A percentile compares a stretch with the other conserved stretches of the same genome.
phyloP scores from a whole-genome alignment of 2,888 invertebrate genomes.

The Diarsia dahlii region DNA sequence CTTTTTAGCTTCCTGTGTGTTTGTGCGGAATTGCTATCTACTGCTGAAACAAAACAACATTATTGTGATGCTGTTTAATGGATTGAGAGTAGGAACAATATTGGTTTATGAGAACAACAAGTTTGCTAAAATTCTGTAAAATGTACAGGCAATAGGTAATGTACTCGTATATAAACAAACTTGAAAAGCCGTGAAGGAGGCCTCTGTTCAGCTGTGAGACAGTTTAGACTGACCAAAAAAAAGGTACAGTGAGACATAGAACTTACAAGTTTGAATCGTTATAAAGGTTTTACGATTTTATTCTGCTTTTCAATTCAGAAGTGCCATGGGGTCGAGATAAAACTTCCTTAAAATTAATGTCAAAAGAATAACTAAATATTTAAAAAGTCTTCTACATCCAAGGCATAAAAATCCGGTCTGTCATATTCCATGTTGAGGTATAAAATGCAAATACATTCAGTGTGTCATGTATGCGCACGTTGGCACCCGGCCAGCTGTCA shows the following conservation, averaged over 20 bases:
- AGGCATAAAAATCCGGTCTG: not conserved
- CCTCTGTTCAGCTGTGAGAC: too few species aligned
- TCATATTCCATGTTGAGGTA: not conserved
- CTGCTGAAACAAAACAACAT: not conserved
- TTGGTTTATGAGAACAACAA: not conserved
- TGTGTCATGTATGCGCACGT: not conserved
- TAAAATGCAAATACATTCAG: conserved; percentile 11
- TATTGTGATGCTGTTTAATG: too few species aligned
- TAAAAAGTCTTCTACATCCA: not conserved
- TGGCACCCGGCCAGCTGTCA: conserved; percentile 38
- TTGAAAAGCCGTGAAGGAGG: too few species aligned
- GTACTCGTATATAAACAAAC: too few species aligned
- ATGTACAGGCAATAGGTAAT: too few species aligned
- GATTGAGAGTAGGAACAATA: not conserved
- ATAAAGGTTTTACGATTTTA: not conserved
- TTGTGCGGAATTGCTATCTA: too few species aligned
- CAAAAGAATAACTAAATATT: not conserved
- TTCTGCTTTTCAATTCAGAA: not conserved
- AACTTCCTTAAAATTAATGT: not conserved
- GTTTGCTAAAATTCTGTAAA: not conserved
- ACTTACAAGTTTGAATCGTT: not conserved
- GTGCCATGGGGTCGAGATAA: too few species aligned
- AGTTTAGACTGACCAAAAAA: too few species aligned
- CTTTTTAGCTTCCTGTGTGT: not conserved
- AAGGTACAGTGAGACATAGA: not conserved